A percentile compares a stretch with the other conserved stretches of the same genome.
phyloP scores from a whole-genome alignment of 2,113 vertebrate species.

The Aepyceros melampus region DNA sequence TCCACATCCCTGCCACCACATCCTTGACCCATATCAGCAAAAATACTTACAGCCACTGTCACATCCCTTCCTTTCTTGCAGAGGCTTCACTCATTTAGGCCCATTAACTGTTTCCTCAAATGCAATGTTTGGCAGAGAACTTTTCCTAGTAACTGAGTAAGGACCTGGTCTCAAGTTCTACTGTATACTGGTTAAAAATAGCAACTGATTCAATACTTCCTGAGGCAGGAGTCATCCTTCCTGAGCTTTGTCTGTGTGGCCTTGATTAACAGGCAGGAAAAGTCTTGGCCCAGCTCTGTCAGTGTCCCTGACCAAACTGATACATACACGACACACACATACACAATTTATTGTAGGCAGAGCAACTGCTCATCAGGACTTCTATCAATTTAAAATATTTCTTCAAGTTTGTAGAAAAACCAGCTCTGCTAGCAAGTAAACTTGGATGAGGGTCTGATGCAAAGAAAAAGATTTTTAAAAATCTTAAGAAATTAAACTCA shows the following conservation, averaged over 20 bases:
- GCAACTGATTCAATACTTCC: conserved; percentile 71
- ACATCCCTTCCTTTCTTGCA: conserved; percentile 51
- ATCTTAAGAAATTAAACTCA: not conserved
- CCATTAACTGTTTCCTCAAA: conserved; percentile 57
- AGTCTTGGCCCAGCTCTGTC: conserved; percentile 23
- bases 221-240: conserved; percentile 78
- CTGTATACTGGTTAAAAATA: conserved; percentile 70
- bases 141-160: conserved; percentile 20
- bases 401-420: not conserved
- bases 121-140: conserved; percentile 26
- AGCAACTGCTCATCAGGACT: not conserved
- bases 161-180: not conserved
- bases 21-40: conserved; percentile 33
- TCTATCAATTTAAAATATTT: not conserved
- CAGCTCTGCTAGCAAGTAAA: not conserved
- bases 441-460: not conserved
- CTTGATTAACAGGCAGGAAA: conserved; percentile 76
- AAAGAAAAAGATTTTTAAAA: not conserved
- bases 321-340: not conserved
- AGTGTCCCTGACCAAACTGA: not conserved
- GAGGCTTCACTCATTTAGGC: conserved; percentile 3
- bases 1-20: not conserved
- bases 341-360: not conserved
- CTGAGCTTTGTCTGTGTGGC: conserved; percentile 42
- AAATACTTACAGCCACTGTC: conserved; percentile 35